phyloP scores from a whole-genome alignment of 2,113 vertebrate species.

The Nyctibius bracteatus region DNA sequence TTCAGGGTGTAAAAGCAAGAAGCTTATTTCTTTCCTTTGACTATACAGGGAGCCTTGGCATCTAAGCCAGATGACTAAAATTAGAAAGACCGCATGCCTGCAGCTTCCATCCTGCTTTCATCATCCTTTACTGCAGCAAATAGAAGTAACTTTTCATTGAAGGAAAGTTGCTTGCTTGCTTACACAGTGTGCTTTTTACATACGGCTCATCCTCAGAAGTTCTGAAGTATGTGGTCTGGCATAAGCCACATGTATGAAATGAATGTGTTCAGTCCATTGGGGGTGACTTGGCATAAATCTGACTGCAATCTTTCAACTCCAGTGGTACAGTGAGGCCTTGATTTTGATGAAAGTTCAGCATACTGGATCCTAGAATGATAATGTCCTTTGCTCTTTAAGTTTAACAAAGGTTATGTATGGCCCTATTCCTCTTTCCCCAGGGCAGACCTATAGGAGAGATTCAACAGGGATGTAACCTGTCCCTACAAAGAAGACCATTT shows the following conservation, averaged over 20 bases:
- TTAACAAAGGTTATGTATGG: neutral
- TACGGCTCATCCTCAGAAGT: neutral
- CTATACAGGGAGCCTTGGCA: constrained; percentile 6
- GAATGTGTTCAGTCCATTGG: neutral
- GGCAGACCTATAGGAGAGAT: neutral
- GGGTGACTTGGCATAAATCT: neutral
- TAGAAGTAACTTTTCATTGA: constrained; percentile 12
- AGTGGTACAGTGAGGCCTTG: neutral
- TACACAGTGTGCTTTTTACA: neutral
- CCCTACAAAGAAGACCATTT: neutral
- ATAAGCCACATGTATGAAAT: neutral
- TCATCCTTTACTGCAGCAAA: neutral
- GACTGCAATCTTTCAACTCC: neutral
- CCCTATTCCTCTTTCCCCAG: neutral
- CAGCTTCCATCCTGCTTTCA: neutral
- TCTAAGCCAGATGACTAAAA: constrained; percentile 7
- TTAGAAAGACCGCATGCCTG: constrained; percentile 4
- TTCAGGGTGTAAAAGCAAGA: neutral
- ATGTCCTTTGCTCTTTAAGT: neutral
- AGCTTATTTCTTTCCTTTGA: constrained; percentile 4
- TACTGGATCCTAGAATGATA: neutral
- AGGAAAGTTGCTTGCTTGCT: neutral
- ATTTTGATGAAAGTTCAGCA: neutral
- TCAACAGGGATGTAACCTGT: neutral
- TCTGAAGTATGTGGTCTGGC: neutral